phyloP scores from a whole-genome alignment of 1,140 invertebrate species.

The Drosophila kikkawai region DNA sequence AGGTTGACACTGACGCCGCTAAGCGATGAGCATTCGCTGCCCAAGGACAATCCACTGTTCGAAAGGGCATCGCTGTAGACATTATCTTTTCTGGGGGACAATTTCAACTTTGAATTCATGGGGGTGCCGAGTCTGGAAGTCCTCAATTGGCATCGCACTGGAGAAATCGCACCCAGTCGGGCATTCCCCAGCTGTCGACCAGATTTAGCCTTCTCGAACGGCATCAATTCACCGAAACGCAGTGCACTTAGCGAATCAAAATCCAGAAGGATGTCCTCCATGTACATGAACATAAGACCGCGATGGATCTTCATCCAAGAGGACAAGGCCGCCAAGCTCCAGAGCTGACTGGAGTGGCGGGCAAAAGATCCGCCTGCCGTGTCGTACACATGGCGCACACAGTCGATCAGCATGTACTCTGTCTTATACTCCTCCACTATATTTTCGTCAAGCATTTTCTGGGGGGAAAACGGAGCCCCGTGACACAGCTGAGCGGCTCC shows the following conservation, averaged over 20 bases:
- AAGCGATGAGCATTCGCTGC: conserved; percentile 9
- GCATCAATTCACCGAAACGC: conserved; percentile 51
- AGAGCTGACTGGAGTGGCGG: conserved; percentile 58
- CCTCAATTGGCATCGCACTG: neutral
- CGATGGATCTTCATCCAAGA: conserved; percentile 50
- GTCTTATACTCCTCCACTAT: conserved; percentile 6
- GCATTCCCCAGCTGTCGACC: neutral
- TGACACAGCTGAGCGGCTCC: conserved; percentile 58
- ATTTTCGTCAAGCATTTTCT: conserved; percentile 36
- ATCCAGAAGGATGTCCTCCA: conserved; percentile 33
- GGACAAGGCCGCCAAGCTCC: conserved; percentile 45
- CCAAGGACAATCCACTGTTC: conserved; percentile 26
- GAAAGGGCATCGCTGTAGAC: conserved; percentile 19
- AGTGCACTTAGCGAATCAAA: conserved; percentile 34
- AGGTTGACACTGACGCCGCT: conserved; percentile 18
- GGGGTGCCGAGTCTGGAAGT: neutral
- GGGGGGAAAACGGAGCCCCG: conserved; percentile 46
- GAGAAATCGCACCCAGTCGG: conserved; percentile 30
- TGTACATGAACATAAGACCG: conserved; percentile 54
- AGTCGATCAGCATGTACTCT: conserved; percentile 33
- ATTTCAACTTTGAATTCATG: neutral
- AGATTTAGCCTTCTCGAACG: conserved; percentile 21
- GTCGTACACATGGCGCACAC: conserved; percentile 25
- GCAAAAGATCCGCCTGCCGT: conserved; percentile 48
- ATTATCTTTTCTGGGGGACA: neutral